These are phyloP conservation scores for Tyrophagus putrescentiae DNA, from an alignment of 1,140 invertebrate species.

Conservation along the genomic window DNA sequence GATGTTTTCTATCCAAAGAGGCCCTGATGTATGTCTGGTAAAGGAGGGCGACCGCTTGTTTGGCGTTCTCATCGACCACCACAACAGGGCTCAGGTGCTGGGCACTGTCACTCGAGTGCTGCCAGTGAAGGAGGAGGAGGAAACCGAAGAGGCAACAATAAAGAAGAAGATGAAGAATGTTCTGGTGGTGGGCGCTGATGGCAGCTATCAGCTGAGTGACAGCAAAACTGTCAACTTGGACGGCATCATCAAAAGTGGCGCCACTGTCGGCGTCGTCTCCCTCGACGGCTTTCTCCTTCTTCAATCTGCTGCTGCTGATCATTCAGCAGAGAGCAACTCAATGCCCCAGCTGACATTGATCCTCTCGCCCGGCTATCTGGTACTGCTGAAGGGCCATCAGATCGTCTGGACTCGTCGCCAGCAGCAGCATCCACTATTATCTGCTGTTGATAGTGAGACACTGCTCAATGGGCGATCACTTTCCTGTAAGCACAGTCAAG, in stretches of 20 bases:
- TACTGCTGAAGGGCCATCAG: not conserved
- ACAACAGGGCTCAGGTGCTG: not conserved
- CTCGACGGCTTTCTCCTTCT: not conserved
- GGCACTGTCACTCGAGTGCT: not conserved
- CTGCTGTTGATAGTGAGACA: not conserved
- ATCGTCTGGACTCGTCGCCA: not conserved
- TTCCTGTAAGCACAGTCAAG: not conserved
- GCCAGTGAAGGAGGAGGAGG: not conserved
- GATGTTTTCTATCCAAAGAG: not conserved
- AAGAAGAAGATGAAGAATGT: not conserved
- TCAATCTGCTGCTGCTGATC: not conserved
- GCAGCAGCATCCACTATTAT: not conserved
- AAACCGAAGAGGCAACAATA: not conserved
- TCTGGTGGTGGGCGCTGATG: not conserved
- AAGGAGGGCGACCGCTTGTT: not conserved
- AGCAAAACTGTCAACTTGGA: not conserved
- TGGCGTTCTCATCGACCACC: not conserved
- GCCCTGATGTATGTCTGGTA: not conserved
- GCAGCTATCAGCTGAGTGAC: not conserved
- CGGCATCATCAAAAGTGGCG: not conserved
- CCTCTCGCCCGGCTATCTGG: not conserved
- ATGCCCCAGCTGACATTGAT: not conserved
- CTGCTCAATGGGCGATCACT: not conserved
- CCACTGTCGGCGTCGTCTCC: not conserved
- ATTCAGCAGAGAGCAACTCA: no score